Conservation (phyloP, 1,140 invertebrate species). For the Drosophila persimilis region DNA sequence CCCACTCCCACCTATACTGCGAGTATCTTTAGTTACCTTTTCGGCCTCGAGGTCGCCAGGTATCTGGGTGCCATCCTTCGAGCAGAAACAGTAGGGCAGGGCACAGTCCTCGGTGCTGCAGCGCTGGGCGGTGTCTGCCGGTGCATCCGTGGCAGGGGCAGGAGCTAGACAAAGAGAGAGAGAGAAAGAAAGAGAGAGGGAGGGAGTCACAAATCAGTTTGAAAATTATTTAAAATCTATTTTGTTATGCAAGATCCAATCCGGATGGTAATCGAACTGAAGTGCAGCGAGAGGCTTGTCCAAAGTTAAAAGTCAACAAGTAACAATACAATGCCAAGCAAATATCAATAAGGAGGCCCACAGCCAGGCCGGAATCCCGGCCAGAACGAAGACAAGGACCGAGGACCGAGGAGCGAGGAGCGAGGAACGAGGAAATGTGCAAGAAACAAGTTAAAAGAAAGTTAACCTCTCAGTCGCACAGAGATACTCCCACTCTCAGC, state of each 20-base stretch:
- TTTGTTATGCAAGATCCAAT: constrained; percentile 60
- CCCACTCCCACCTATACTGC: background rate
- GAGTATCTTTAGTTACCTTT: constrained; percentile 85
- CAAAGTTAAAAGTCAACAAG: constrained; percentile 69
- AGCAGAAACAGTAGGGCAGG: constrained; percentile 96
- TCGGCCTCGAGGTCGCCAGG: constrained; percentile 91
- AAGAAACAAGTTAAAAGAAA: constrained; percentile 79
- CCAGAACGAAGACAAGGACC: background rate
- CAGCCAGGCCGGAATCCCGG: no score
- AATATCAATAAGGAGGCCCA: constrained; percentile 66
- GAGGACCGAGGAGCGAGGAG: constrained; percentile 38
- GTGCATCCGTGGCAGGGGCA: constrained; percentile 90
- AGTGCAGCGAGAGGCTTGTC: constrained; percentile 26
- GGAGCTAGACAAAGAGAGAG: constrained; percentile 85
- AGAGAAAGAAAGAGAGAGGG: background rate
- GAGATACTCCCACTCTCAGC: no score
- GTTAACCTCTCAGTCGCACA: constrained; percentile 51
- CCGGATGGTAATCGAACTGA: constrained; percentile 1
- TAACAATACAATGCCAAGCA: constrained; percentile 69
- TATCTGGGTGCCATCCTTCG: constrained; percentile 93
- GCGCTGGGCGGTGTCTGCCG: constrained; percentile 89
- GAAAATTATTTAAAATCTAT: constrained; percentile 71
- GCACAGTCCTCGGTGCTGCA: constrained; percentile 90
- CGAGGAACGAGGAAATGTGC: constrained; percentile 54
- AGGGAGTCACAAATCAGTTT: constrained; percentile 36